These are phyloP conservation scores for Crambe crambe DNA, from an alignment of 37 sponge, comb jelly and placozoan genomes.

Conservation along the genomic window DNA sequence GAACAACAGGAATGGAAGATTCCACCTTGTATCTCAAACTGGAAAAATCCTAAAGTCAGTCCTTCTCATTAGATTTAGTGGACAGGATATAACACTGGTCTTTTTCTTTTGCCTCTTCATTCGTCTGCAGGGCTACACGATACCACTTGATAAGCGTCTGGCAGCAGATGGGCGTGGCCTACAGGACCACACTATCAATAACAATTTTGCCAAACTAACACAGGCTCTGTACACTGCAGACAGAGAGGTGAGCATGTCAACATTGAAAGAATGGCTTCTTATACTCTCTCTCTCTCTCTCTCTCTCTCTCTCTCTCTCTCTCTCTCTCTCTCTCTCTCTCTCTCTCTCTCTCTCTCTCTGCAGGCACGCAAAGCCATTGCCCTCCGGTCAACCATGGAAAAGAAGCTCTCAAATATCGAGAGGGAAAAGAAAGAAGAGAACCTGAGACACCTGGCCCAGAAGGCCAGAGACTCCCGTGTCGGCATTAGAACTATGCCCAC, in stretches of 20 bases:
- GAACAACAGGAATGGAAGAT: conserved; percentile 99
- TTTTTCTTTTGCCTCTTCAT: conserved; percentile 9
- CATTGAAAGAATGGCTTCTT: too few relatives aligned
- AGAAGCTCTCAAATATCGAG: conserved; percentile 89
- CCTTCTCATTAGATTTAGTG: too few relatives aligned
- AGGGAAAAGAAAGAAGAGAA: conserved; percentile 86
- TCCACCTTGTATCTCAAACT: conserved; percentile 97
- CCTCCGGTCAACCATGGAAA: conserved; percentile 79
- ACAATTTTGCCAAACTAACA: conserved; percentile 99
- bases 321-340: too few relatives aligned
- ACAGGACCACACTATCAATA: conserved; percentile 97
- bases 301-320: too few relatives aligned
- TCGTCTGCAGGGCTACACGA: conserved; percentile 84
- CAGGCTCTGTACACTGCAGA: conserved; percentile 98
- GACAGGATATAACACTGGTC: neutral
- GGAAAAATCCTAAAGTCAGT: conserved; percentile 92
- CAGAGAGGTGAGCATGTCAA: conserved; percentile 81
- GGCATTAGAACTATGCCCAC: conserved; percentile 57
- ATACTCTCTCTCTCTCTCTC: too few relatives aligned
- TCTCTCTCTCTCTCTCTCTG: too few relatives aligned
- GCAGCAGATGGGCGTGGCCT: conserved; percentile 98
- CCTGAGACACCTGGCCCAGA: conserved; percentile 85
- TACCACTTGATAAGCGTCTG: conserved; percentile 97
- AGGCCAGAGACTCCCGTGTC: conserved; percentile 89
- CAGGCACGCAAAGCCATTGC: conserved; percentile 94